Evolutionary conservation across 2,113 vertebrate species (phyloP), one percentile per base, ranked within the genome.

Genomic region (Numenius arquata): DNA sequence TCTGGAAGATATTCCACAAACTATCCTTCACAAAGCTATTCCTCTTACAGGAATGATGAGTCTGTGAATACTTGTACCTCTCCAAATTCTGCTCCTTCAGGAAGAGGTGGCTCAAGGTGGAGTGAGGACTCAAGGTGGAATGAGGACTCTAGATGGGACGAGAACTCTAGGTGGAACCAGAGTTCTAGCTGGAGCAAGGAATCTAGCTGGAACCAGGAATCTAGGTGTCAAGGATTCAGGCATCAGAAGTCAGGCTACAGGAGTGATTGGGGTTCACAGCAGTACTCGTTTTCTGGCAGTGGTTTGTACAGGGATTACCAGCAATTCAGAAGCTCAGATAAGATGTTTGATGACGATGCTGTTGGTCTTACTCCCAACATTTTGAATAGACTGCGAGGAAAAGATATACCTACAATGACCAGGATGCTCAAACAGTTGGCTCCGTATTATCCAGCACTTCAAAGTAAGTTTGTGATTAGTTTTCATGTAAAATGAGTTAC

Each of bases 391-490:
- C 45, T 89, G 13, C 65, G 3, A 67, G 94, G 92, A 83, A 82
- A 93, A 27, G 96, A 95, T 52, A 48, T 73, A 32, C 73, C 92
- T 61, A 62, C 88, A 30, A 59, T 88, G 92, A 88, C 88, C 53
- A 82, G 50, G 62, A 76, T 62, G 59, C 89, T 95, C 22, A 53
- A 87, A 36, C 85, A 94, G 53, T 34, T 94, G 80, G 26, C 86
- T 84, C 93, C 95, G 0, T 86, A 74, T 80, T 89, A 95, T 55
- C 94, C 95, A 85, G 94, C 88, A 20, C 89, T 96, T 91, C 84
- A 96, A 38, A 97, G 94, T 95, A 93, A 97, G 95, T 71, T 47
- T 67, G 63, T 72, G 43, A 41, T 88, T 62, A 40, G 43, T 73
- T 92, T 61, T 27, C 21, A 21, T 21, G 18, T 92, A 61, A 80